phyloP scores from a whole-genome alignment of 1,140 invertebrate species.

The Ectropis grisescens region DNA sequence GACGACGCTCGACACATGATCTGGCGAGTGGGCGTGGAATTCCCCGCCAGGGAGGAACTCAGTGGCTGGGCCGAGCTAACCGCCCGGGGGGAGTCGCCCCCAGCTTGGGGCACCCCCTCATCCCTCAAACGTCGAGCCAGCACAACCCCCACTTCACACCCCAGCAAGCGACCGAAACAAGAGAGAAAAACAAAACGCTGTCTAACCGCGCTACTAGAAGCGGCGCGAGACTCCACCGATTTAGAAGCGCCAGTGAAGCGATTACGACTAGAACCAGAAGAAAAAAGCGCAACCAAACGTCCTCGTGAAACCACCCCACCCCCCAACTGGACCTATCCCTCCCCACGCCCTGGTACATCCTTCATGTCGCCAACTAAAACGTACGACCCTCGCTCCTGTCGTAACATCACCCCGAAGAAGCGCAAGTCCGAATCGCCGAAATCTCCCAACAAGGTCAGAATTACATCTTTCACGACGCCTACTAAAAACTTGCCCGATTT shows the following conservation, averaged over 20 bases:
- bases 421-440: conserved; percentile 20
- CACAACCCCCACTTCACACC: conserved; percentile 23
- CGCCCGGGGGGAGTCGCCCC: conserved; percentile 54
- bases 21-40: conserved; percentile 75
- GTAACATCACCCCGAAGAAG: conserved; percentile 28
- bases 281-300: conserved; percentile 1
- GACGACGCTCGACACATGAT: conserved; percentile 84
- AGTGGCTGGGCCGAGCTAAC: conserved; percentile 45
- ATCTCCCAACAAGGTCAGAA: conserved; percentile 28
- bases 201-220: conserved; percentile 36
- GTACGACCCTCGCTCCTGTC: conserved; percentile 32
- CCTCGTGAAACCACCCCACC: conserved; percentile 1
- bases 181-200: conserved; percentile 38
- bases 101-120: conserved; percentile 52
- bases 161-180: conserved; percentile 16
- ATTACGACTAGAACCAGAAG: conserved; percentile 16
- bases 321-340: conserved; percentile 26
- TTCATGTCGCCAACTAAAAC: conserved; percentile 48
- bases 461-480: conserved; percentile 70
- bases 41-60: conserved; percentile 39
- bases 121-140: conserved; percentile 50
- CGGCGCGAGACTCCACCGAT: conserved; percentile 24
- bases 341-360: conserved; percentile 27
- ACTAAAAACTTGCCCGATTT: conserved; percentile 84
- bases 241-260: conserved; percentile 21